These are phyloP conservation scores for Limanda limanda DNA, from an alignment of 2,113 vertebrate species.

Conservation along the genomic window DNA sequence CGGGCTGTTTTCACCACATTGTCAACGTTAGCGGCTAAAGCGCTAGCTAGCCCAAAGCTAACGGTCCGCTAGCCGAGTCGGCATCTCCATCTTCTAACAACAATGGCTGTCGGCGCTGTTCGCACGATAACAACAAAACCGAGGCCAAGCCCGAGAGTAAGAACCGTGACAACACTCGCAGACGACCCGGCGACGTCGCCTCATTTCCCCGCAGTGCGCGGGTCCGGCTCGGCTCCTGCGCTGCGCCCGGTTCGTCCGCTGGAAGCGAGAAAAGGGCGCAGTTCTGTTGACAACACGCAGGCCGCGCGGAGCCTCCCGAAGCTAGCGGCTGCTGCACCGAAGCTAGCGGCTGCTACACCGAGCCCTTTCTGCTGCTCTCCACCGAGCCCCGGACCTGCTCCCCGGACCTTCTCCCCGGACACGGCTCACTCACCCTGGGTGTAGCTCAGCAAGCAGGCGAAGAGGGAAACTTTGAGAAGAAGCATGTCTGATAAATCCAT, in stretches of 20 bases:
- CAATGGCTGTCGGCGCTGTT: slow-evolving; percentile 78
- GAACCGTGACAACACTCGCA: slow-evolving; percentile 60
- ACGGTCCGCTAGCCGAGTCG: slow-evolving; percentile 57
- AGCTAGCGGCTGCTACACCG: slow-evolving; percentile 60
- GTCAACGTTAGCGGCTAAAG: slow-evolving; percentile 23
- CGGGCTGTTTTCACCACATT: not conserved
- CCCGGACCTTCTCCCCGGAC: slow-evolving; percentile 9
- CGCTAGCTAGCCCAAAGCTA: slow-evolving; percentile 63
- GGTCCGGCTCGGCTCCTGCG: not conserved
- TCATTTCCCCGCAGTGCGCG: not conserved
- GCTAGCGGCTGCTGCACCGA: slow-evolving; percentile 58
- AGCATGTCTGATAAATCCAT: slow-evolving; percentile 79
- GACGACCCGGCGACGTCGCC: not conserved
- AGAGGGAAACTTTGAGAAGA: slow-evolving; percentile 73
- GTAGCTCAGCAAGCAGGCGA: slow-evolving; percentile 63
- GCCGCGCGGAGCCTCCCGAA: slow-evolving; percentile 64
- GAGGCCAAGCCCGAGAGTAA: slow-evolving; percentile 30
- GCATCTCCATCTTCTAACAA: slow-evolving; percentile 73
- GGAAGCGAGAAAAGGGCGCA: slow-evolving; percentile 74
- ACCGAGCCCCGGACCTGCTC: slow-evolving; percentile 17
- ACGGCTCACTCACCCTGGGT: slow-evolving; percentile 78
- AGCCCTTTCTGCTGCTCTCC: slow-evolving; percentile 55
- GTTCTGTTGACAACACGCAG: slow-evolving; percentile 78
- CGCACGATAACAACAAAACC: slow-evolving; percentile 67
- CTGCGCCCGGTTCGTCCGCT: slow-evolving; percentile 13